phyloP scores from a whole-genome alignment of 2,888 invertebrate species.

The Macropis europaea region DNA sequence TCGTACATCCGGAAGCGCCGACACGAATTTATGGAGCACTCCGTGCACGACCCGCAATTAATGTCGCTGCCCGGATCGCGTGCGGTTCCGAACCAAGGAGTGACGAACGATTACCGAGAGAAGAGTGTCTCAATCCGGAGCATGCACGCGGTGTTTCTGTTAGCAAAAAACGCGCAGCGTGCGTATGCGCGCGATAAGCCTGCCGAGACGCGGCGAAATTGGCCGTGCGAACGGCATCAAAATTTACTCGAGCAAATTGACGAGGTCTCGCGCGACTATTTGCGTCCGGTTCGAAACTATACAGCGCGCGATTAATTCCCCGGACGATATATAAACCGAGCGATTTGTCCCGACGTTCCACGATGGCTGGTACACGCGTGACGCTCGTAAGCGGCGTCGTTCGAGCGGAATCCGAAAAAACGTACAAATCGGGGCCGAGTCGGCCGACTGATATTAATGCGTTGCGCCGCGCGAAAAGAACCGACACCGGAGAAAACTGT shows the following conservation, averaged over 20 bases:
- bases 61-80: too few species aligned
- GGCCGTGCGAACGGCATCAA: background rate
- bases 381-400: constrained; percentile 32
- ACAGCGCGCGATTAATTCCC: constrained; percentile 40
- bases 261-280: constrained; percentile 31
- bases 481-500: background rate
- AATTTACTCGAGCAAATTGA: constrained; percentile 30
- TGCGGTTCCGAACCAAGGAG: too few species aligned
- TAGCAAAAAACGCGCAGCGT: too few species aligned
- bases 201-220: too few species aligned
- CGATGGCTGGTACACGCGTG: constrained; percentile 25
- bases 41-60: too few species aligned
- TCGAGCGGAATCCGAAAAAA: constrained; percentile 19
- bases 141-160: too few species aligned
- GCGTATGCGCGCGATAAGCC: too few species aligned
- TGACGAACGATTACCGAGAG: too few species aligned
- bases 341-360: constrained; percentile 41
- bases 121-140: too few species aligned
- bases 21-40: too few species aligned
- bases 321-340: constrained; percentile 41
- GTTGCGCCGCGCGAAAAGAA: background rate
- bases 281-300: constrained; percentile 20
- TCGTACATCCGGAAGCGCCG: too few species aligned
- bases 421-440: background rate
- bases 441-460: constrained; percentile 28